Conservation (phyloP, 2,113 vertebrate species). For the Tragelaphus imberbis region DNA sequence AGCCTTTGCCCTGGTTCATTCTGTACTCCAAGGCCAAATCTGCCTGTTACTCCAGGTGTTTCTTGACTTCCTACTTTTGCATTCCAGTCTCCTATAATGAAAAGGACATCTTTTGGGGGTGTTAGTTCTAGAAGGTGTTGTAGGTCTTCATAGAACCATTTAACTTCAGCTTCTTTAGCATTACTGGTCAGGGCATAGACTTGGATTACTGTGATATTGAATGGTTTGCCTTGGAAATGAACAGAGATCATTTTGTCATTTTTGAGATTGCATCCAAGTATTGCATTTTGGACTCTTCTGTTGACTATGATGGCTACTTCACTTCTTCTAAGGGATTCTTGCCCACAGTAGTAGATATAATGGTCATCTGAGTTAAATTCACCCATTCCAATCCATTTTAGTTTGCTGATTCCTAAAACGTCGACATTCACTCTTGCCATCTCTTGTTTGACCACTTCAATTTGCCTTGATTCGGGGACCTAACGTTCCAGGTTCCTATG, state of each 20-base stretch:
- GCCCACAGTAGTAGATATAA: background rate
- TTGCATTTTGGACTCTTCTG: background rate
- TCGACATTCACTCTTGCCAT: background rate
- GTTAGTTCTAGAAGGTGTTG: background rate
- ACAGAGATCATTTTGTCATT: background rate
- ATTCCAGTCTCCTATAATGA: background rate
- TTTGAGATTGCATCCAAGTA: background rate
- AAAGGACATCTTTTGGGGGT: background rate
- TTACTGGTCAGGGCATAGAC: background rate
- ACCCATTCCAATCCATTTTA: background rate
- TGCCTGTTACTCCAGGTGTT: background rate
- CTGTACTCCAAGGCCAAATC: background rate
- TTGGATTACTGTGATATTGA: background rate
- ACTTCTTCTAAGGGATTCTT: background rate
- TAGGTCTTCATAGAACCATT: background rate
- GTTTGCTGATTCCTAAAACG: background rate
- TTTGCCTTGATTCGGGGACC: background rate
- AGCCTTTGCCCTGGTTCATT: background rate
- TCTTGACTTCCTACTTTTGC: background rate
- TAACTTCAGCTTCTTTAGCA: background rate
- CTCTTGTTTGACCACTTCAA: background rate
- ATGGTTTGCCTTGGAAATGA: background rate
- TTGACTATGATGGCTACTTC: background rate
- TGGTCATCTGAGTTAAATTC: background rate
- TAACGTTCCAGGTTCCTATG: background rate